Conservation (phyloP, 2,888 invertebrate species). For the Cerastis leucographa region DNA sequence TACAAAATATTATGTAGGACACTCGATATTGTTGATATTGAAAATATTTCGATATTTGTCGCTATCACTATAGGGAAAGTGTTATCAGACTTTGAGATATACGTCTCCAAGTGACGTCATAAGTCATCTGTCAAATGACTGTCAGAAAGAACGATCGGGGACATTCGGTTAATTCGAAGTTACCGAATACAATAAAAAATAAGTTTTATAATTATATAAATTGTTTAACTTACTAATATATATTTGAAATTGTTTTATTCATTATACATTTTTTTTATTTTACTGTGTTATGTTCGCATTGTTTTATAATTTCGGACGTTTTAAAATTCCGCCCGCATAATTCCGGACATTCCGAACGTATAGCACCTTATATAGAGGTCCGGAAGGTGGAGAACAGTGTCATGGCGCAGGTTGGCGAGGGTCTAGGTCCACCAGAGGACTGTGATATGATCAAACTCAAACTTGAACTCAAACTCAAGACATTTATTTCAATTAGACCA, state of each 20-base stretch:
- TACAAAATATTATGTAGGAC: conserved; percentile 37
- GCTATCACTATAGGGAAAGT: conserved; percentile 22
- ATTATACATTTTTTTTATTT: background rate
- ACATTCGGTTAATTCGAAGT: background rate
- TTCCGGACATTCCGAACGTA: too few species aligned
- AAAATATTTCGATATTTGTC: conserved; percentile 20
- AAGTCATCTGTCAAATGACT: conserved; percentile 22
- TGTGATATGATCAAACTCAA: too few species aligned
- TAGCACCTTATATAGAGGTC: too few species aligned
- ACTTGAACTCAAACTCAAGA: too few species aligned
- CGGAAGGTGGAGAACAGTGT: too few species aligned
- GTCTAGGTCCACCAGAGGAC: background rate
- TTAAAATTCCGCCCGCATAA: too few species aligned
- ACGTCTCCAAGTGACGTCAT: conserved; percentile 18
- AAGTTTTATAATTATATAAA: too few species aligned
- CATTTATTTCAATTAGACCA: too few species aligned
- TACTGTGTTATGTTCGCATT: background rate
- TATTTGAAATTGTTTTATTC: too few species aligned
- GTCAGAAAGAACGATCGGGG: background rate
- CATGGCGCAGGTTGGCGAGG: background rate
- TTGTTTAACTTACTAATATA: too few species aligned
- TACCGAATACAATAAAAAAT: background rate
- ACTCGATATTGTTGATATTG: conserved; percentile 14
- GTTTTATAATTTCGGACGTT: too few species aligned
- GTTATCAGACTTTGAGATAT: conserved; percentile 4